phyloP scores from a whole-genome alignment of 2,113 vertebrate species.

The Lagopus muta region DNA sequence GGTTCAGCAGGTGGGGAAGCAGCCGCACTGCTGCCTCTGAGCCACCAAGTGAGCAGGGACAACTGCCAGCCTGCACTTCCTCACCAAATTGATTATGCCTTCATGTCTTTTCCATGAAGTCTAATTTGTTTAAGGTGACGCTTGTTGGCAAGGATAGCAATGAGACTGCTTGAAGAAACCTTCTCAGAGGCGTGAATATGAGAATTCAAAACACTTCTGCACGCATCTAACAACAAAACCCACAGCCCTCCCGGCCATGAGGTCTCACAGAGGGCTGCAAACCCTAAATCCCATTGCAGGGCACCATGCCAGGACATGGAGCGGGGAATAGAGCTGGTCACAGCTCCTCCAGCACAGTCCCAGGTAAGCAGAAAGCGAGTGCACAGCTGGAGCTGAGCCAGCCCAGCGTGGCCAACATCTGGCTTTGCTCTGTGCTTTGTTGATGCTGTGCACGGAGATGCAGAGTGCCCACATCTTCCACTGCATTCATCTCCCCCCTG shows the following conservation, averaged over 20 bases:
- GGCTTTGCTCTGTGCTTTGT: constrained; percentile 5
- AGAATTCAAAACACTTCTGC: not conserved
- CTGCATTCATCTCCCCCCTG: not conserved
- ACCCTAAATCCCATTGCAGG: fast-evolving
- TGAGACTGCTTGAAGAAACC: not conserved
- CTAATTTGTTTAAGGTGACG: not conserved
- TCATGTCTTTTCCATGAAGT: not conserved
- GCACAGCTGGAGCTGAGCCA: not conserved
- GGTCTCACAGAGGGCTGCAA: not conserved
- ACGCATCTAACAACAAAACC: not conserved
- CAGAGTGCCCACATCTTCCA: not conserved
- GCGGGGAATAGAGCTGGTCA: not conserved
- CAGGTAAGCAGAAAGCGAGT: constrained; percentile 1
- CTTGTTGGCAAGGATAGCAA: not conserved
- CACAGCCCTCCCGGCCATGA: not conserved
- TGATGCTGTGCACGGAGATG: not conserved
- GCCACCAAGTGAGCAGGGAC: not conserved
- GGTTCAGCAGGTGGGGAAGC: not conserved
- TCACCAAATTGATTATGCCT: not conserved
- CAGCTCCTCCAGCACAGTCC: not conserved
- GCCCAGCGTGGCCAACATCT: constrained; percentile 28
- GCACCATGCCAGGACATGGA: not conserved
- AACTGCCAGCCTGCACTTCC: not conserved
- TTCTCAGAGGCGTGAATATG: not conserved
- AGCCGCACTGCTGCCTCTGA: fast-evolving